phyloP scores from a whole-genome alignment of 2,797 vertebrate genomes.

The Clarias pachynema region DNA sequence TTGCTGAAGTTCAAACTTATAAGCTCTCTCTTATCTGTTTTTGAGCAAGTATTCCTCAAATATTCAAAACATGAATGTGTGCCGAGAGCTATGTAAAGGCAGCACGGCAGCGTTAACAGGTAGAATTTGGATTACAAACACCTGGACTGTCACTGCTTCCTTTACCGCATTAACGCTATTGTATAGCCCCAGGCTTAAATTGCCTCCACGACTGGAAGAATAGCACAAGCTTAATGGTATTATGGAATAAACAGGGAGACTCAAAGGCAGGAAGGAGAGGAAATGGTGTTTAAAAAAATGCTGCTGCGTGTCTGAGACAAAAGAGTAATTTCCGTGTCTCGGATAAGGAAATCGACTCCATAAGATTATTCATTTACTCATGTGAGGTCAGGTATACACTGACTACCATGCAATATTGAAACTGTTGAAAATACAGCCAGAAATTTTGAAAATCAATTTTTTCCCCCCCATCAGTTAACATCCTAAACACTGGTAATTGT shows the following conservation, averaged over 20 bases:
- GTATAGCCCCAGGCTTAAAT: constrained; percentile 24
- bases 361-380: neutral
- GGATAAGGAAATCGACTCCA: constrained; percentile 28
- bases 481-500: constrained; percentile 52
- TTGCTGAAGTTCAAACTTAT: neutral
- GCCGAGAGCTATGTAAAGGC: constrained; percentile 47
- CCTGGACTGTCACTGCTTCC: constrained; percentile 41
- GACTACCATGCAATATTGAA: neutral
- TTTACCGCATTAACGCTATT: constrained; percentile 15
- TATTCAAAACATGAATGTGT: constrained; percentile 22
- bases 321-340: constrained; percentile 24
- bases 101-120: constrained; percentile 63
- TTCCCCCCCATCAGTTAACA: constrained; percentile 53
- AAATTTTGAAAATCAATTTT: neutral
- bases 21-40: constrained; percentile 10
- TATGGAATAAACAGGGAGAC: constrained; percentile 46
- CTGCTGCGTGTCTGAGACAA: constrained; percentile 35
- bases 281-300: constrained; percentile 28
- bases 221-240: constrained; percentile 54
- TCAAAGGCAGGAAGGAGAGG: constrained; percentile 50
- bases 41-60: constrained; percentile 21
- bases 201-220: constrained; percentile 44
- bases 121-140: constrained; percentile 62
- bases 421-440: neutral
- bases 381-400: constrained; percentile 2